Percentiles rank a stretch among this genome's conserved stretches.
These are phyloP conservation scores for Gnathonemus longibarbis DNA, from an alignment of 2,113 vertebrate genomes.

Conservation along the genomic window DNA sequence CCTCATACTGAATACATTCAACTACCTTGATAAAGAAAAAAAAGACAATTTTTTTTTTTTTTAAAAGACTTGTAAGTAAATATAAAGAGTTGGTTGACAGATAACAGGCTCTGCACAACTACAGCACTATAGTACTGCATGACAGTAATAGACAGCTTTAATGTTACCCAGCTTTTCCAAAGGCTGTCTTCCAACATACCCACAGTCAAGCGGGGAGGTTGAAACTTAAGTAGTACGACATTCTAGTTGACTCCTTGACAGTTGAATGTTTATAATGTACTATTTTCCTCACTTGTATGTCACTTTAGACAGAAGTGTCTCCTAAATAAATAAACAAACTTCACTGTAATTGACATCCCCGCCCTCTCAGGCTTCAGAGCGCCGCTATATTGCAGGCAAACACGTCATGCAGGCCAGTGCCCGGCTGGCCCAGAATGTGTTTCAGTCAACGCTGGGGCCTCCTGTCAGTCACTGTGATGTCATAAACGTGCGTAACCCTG, in stretches of 20 bases:
- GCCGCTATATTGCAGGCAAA: background rate
- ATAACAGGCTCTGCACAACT: background rate
- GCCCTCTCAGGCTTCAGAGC: background rate
- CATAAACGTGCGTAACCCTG: background rate
- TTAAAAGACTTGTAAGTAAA: background rate
- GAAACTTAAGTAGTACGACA: background rate
- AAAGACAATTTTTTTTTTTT: background rate
- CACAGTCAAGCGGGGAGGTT: background rate
- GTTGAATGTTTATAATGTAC: background rate
- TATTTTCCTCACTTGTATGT: background rate
- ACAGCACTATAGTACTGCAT: background rate
- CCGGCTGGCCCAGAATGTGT: background rate
- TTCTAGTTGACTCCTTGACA: background rate
- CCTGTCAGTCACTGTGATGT: background rate
- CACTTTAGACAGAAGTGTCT: background rate
- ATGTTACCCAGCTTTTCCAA: background rate
- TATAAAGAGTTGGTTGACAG: background rate
- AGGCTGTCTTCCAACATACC: background rate
- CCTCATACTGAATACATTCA: background rate
- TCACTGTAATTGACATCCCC: background rate
- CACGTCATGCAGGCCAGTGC: background rate
- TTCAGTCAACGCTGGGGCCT: background rate
- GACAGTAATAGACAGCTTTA: slow-evolving; percentile 3
- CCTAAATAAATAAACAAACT: background rate
- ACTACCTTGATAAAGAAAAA: background rate